Percentiles rank a stretch among this genome's conserved stretches.
These are phyloP conservation scores for Brachycybe producta DNA, from an alignment of 2,888 invertebrate species.

Conservation along the genomic window DNA sequence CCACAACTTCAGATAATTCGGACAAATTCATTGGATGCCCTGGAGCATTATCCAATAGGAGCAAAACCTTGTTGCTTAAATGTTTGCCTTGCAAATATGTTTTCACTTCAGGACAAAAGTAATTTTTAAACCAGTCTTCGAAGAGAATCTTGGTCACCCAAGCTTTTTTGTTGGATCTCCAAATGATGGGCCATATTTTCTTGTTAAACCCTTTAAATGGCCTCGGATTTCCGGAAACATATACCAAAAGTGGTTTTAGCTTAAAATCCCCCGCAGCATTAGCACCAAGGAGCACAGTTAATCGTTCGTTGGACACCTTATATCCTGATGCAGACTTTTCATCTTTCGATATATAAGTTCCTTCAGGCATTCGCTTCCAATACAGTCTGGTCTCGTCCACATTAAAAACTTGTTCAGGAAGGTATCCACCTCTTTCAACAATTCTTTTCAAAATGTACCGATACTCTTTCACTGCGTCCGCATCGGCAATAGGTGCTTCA, in stretches of 20 bases:
- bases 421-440: neutral
- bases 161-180: neutral
- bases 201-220: constrained; percentile 1
- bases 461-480: constrained; percentile 3
- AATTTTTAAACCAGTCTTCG: constrained; percentile 3
- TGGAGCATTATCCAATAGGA: constrained; percentile 8
- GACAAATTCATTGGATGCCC: neutral
- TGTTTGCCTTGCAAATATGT: neutral
- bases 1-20: neutral
- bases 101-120: constrained; percentile 9
- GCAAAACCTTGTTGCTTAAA: neutral
- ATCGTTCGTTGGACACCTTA: constrained; percentile 4
- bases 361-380: neutral
- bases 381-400: constrained; percentile 11
- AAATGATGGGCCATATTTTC: neutral
- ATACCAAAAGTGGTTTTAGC: neutral
- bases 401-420: constrained; percentile 12
- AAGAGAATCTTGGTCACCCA: constrained; percentile 9
- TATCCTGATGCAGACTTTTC: constrained; percentile 2
- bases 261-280: constrained; percentile 5
- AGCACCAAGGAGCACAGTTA: constrained; percentile 10
- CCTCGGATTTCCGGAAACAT: neutral
- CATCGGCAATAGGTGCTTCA: constrained; percentile 14
- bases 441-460: neutral
- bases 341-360: neutral